These are phyloP conservation scores for Pyxicephalus adspersus DNA, from an alignment of 2,113 vertebrate species.

Conservation along the genomic window DNA sequence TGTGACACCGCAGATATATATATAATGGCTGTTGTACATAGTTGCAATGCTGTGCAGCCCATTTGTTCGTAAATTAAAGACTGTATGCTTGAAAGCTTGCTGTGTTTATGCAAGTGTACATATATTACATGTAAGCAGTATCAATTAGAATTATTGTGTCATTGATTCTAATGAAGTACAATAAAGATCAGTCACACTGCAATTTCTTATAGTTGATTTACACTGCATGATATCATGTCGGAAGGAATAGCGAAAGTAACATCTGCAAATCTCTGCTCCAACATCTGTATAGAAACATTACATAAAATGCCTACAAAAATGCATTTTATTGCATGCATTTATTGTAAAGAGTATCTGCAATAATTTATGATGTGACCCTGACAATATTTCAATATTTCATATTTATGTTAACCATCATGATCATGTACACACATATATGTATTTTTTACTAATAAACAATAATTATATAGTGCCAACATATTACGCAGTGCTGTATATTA, in stretches of 20 bases:
- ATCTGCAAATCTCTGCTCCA: conserved; percentile 1
- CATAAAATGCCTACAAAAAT: too few species aligned
- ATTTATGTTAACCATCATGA: too few species aligned
- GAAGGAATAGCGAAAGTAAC: background rate
- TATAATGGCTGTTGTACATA: background rate
- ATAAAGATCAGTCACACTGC: background rate
- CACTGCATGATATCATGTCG: conserved; percentile 1
- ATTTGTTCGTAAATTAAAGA: background rate
- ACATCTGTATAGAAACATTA: conserved; percentile 10
- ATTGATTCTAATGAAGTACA: background rate
- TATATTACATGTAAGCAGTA: background rate
- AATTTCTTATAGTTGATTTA: background rate
- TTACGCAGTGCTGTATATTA: too few species aligned
- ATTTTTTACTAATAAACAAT: too few species aligned
- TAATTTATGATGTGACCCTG: too few species aligned
- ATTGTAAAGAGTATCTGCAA: too few species aligned
- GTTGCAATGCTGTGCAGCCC: background rate
- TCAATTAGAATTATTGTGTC: background rate
- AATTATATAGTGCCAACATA: too few species aligned
- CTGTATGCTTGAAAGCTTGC: background rate
- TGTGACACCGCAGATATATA: conserved; percentile 8
- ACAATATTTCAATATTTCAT: too few species aligned
- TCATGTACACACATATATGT: too few species aligned
- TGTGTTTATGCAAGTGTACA: conserved; percentile 6
- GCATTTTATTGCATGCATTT: too few species aligned